Base-by-base conservation (phyloP, 1,140 invertebrate species). In the Probaryconus sp. region DNA sequence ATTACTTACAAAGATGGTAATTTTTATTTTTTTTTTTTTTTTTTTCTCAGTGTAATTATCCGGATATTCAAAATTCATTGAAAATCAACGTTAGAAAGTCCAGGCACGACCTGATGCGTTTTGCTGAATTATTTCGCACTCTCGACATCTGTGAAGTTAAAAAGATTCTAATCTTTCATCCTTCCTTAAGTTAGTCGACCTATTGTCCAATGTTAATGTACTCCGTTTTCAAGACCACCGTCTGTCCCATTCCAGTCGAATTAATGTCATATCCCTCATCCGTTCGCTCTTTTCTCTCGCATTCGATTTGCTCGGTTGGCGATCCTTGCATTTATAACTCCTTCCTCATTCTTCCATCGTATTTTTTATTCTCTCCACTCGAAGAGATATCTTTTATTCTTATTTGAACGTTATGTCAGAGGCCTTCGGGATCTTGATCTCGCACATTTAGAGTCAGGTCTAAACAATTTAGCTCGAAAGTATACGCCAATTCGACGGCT, bases 241-340 rank as follows among this genome's bases (percentile, higher is more conserved):
- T 64, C 61, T 55, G 50, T 64, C 58, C 60, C 45, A 47, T 72
- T 72, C 53, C 69, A 47, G 53, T 53, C 69, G 67, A 73, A 73
- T 73, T 65, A 72, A 65, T 72, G 60, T 72, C 69, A 60, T 65
- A 72, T 60, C 61, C 64, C 47, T 72, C 60, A 53, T 72, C 61
- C 61, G 69, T 72, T 55, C 60, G 60, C 26, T 47, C 53, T 64
- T 72, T 72, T 64, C 68, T 64, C 28, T 53, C 33, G 56, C 67
- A 72, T 64, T 72, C 60, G 60, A 58, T 53, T 64, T 53, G 53
- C 60, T 58, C 28, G 58, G 42, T 43, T 37, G 16, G 40, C 60
- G 69, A 65, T 74, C 56, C 50, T 74, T 68, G 63, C 68, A 67
- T 64, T 74, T 74, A 74, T 74, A 68, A 64, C 70, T 67, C 50